A percentile compares a stretch with the other conserved stretches of the same genome.
Conservation (phyloP, 2,113 vertebrate genomes). For the Seriola rivoliana region DNA sequence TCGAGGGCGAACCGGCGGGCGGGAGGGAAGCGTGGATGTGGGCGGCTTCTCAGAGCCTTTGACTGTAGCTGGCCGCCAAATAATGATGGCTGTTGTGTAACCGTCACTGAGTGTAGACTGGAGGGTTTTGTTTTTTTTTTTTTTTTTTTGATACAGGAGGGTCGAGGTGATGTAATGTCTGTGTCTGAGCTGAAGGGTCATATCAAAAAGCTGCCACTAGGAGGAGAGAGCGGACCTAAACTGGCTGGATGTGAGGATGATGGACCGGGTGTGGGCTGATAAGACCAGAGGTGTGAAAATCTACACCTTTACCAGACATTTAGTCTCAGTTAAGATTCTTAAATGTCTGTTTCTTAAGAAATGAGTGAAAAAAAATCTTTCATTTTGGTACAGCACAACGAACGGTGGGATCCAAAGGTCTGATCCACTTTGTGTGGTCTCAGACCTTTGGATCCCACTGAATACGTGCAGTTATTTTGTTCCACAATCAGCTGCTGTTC, state of each 20-base stretch:
- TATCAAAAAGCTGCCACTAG: constrained; percentile 68
- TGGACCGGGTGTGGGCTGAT: constrained; percentile 2
- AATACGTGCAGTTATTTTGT: not conserved
- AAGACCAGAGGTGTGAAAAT: not conserved
- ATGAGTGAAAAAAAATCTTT: not conserved
- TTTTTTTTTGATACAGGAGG: constrained; percentile 32
- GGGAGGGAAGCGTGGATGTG: constrained; percentile 47
- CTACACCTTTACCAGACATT: not conserved
- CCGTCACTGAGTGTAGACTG: constrained; percentile 53
- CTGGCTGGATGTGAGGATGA: not conserved
- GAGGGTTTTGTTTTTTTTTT: not conserved
- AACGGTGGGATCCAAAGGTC: too few species aligned
- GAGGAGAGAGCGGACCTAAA: constrained; percentile 67
- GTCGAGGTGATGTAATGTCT: constrained; percentile 80
- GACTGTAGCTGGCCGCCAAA: constrained; percentile 50
- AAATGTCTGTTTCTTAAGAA: not conserved
- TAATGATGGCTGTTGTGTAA: constrained; percentile 66
- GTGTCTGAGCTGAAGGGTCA: constrained; percentile 56
- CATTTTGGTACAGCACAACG: too few species aligned
- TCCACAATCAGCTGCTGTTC: not conserved
- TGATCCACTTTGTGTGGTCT: too few species aligned
- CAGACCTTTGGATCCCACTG: too few species aligned
- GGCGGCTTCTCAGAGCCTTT: constrained; percentile 55
- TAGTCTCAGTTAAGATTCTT: not conserved
- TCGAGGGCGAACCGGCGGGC: constrained; percentile 36